A percentile compares a stretch with the other conserved stretches of the same genome.
These are phyloP conservation scores for Leptodactylus fallax DNA, from an alignment of 2,797 vertebrate genomes.

Conservation along the genomic window DNA sequence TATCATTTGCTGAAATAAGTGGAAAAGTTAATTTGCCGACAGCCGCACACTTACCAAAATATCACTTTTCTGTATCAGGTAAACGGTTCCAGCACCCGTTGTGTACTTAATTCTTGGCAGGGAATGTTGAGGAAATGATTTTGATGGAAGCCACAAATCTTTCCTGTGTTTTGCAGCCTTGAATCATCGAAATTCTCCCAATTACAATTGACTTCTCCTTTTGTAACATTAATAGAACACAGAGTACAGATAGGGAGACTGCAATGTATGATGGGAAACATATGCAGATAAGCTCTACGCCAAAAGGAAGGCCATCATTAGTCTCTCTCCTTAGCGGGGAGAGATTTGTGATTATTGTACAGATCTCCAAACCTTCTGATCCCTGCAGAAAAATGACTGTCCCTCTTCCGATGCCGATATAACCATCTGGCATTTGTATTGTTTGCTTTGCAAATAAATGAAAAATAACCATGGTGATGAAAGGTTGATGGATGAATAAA, in stretches of 20 bases:
- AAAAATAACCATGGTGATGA: too few species aligned
- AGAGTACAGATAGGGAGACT: not conserved
- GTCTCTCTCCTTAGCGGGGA: not conserved
- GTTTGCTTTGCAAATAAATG: too few species aligned
- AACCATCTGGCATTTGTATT: too few species aligned
- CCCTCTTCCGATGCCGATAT: too few species aligned
- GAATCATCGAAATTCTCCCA: not conserved
- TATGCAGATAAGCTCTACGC: not conserved
- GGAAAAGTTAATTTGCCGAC: not conserved
- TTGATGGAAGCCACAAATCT: not conserved
- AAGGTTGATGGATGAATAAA: too few species aligned
- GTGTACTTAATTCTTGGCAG: not conserved
- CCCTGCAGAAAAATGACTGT: too few species aligned
- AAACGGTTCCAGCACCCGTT: not conserved
- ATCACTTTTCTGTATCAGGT: slow-evolving; percentile 6
- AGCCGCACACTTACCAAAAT: not conserved
- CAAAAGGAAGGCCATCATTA: not conserved
- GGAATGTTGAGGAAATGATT: not conserved
- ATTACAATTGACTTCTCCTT: not conserved
- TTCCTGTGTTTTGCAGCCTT: not conserved
- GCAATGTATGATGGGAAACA: not conserved
- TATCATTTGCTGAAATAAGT: not conserved
- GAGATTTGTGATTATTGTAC: not conserved
- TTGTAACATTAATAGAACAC: not conserved
- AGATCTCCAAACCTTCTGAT: too few species aligned